Conservation (phyloP, 2,888 invertebrate species). For the Chesias legatella region DNA sequence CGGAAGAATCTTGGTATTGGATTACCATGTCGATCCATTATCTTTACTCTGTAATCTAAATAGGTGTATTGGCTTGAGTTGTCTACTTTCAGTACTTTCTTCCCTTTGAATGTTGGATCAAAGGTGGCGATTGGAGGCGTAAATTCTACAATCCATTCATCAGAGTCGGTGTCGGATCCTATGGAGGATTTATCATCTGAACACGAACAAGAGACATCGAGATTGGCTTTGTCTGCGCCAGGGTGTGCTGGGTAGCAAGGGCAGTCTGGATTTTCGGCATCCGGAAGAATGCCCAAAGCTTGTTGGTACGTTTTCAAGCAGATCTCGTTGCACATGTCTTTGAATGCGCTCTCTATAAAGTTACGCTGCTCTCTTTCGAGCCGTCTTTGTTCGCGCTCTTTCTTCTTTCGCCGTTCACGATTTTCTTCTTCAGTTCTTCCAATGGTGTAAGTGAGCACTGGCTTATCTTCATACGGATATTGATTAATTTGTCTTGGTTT, state of each 20-base stretch:
- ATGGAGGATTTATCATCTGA: constrained; percentile 51
- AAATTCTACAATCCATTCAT: constrained; percentile 72
- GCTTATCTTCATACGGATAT: constrained; percentile 69
- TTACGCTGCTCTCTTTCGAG: constrained; percentile 62
- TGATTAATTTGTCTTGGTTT: constrained; percentile 60
- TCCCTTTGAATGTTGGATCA: constrained; percentile 51
- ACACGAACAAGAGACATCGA: constrained; percentile 63
- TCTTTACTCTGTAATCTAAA: constrained; percentile 63
- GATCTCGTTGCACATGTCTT: constrained; percentile 67
- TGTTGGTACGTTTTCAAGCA: constrained; percentile 71
- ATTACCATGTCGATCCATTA: constrained; percentile 60
- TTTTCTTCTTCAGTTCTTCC: constrained; percentile 73
- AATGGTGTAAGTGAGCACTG: constrained; percentile 57
- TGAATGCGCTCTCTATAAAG: constrained; percentile 66
- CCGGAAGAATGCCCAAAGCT: constrained; percentile 61
- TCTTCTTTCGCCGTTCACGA: constrained; percentile 53
- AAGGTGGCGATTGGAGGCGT: constrained; percentile 67
- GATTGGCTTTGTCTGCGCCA: constrained; percentile 43
- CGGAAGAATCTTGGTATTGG: constrained; percentile 65
- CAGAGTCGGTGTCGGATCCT: constrained; percentile 63
- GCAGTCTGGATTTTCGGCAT: constrained; percentile 59
- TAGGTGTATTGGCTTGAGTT: constrained; percentile 58
- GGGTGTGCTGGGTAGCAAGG: constrained; percentile 56
- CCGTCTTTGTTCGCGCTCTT: constrained; percentile 56
- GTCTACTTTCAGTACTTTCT: constrained; percentile 48